These are phyloP conservation scores for Drosophila mayaguana DNA, from an alignment of 2,888 invertebrate genomes.

Conservation along the genomic window DNA sequence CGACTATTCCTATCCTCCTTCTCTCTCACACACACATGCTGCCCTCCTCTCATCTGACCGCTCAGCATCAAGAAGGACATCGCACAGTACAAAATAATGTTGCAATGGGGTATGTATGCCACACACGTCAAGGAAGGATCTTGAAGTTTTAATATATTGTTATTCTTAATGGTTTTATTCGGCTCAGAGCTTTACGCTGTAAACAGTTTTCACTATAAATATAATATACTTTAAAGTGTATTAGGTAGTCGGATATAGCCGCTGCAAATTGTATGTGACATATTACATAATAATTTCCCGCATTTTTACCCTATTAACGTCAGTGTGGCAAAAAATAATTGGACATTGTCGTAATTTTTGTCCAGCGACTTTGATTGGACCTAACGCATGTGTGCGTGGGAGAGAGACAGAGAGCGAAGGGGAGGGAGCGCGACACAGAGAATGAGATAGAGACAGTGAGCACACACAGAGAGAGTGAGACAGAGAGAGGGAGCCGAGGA, in stretches of 20 bases:
- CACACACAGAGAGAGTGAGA: background rate
- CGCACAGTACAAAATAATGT: background rate
- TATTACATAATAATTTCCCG: conserved; percentile 67
- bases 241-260: conserved; percentile 7
- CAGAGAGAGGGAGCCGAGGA: no score
- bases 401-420: background rate
- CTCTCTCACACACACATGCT: background rate
- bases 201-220: no score
- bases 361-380: conserved; percentile 48
- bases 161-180: no score
- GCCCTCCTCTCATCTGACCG: background rate
- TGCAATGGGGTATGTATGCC: conserved; percentile 21
- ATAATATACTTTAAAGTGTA: background rate
- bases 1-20: conserved; percentile 9
- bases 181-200: no score
- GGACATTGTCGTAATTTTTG: conserved; percentile 64
- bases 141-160: no score
- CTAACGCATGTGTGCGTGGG: conserved; percentile 18
- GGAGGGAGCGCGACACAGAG: background rate
- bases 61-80: conserved; percentile 29
- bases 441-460: background rate
- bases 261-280: conserved; percentile 43
- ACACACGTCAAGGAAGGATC: background rate
- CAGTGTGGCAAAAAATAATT: conserved; percentile 64
- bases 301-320: conserved; percentile 71